A percentile compares a stretch with the other conserved stretches of the same genome.
These are phyloP conservation scores for Antidorcas marsupialis DNA, from an alignment of 2,113 vertebrate species.

Conservation along the genomic window DNA sequence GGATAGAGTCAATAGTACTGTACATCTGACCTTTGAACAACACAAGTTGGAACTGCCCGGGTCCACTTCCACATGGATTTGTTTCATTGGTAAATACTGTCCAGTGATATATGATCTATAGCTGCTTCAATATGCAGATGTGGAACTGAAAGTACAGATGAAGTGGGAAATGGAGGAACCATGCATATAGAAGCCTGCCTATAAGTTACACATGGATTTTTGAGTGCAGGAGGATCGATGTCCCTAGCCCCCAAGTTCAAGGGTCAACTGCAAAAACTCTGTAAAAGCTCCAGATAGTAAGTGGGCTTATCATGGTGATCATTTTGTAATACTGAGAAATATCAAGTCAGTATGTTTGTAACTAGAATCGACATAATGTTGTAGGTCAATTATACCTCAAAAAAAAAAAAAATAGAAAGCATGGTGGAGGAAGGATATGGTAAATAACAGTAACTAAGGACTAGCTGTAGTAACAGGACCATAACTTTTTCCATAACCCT, in stretches of 20 bases:
- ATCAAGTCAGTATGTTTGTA: background rate
- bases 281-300: background rate
- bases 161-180: background rate
- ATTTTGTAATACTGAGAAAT: background rate
- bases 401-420: background rate
- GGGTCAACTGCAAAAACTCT: background rate
- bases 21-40: background rate
- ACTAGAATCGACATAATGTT: background rate
- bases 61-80: background rate
- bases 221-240: background rate
- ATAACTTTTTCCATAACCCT: background rate
- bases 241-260: background rate
- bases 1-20: background rate
- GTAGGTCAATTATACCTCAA: background rate
- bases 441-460: background rate
- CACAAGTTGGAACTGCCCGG: background rate
- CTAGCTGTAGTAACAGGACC: background rate
- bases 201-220: background rate
- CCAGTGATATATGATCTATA: background rate
- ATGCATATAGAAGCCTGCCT: background rate
- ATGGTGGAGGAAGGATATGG: background rate
- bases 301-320: background rate
- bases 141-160: background rate
- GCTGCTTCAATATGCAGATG: background rate
- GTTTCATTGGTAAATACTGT: background rate